A percentile compares a stretch with the other conserved stretches of the same genome.
phyloP scores from a whole-genome alignment of 2,888 invertebrate genomes.

The Chelonus formosanus region DNA sequence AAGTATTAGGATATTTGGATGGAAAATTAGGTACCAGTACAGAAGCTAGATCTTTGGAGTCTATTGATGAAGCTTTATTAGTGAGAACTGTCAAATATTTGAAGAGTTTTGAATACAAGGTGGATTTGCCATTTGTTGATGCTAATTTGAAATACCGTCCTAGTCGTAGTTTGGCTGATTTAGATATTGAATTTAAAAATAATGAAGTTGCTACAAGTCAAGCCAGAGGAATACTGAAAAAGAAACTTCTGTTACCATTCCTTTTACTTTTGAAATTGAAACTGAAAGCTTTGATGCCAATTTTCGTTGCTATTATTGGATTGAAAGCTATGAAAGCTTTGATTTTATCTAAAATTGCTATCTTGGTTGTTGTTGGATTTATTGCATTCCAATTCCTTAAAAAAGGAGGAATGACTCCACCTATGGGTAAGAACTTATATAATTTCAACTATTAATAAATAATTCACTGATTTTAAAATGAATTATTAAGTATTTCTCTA shows the following conservation, averaged over 20 bases:
- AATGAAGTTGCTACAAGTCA: constrained; percentile 55
- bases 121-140: constrained; percentile 72
- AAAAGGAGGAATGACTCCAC: constrained; percentile 73
- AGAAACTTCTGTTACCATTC: constrained; percentile 83
- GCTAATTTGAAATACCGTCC: constrained; percentile 59
- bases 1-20: constrained; percentile 80
- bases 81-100: constrained; percentile 77
- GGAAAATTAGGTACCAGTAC: constrained; percentile 69
- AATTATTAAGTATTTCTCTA: no score
- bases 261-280: constrained; percentile 83
- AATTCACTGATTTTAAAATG: no score
- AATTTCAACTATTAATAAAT: background rate
- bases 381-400: constrained; percentile 80
- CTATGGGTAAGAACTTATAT: constrained; percentile 52
- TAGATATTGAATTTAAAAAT: constrained; percentile 62
- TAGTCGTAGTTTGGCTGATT: constrained; percentile 60
- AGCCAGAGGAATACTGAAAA: constrained; percentile 80
- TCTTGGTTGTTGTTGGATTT: constrained; percentile 83
- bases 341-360: constrained; percentile 83
- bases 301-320: constrained; percentile 80
- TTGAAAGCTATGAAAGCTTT: constrained; percentile 85
- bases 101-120: constrained; percentile 77
- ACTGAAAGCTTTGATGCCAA: constrained; percentile 84
- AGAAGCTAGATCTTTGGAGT: constrained; percentile 56
- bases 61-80: constrained; percentile 76